Evolutionary conservation across 2,888 invertebrate species (phyloP), one percentile per base, ranked within the genome.

Genomic region (Drosophila atripex): DNA sequence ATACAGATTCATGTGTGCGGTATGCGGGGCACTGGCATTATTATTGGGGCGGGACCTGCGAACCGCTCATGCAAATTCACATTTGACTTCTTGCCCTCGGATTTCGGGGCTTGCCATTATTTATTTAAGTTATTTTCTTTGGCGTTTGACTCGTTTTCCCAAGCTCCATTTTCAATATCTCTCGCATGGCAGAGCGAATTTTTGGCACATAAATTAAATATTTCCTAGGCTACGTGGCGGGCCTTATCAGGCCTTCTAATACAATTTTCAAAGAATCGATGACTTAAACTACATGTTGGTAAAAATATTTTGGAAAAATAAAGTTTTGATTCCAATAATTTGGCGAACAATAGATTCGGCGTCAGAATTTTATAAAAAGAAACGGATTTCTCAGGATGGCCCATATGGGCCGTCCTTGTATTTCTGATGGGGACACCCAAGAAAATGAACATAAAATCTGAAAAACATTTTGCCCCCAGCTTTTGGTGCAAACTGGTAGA

Each of bases 191-290:
- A 73, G 59, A 80, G 64, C 77, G 83, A 78, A 80, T 83, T 78
- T 84, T 82, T 75, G 54, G 71, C 65, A 75, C 71, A 82, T 85
- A 74, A 85, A 85, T 82, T 79, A 68, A 76, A 76, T 82, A 79
- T 76, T 71, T 73, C 72, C 65, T 61, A 52, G 28, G 65, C 64
- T 53, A 47, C 68, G 50, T 57, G 64, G 39, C 52, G 45, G 35
- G 41, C 53, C 23, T 63, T 64, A 64, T 63, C 64, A 16, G 9
- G 30, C 9, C 12, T 46, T 53, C 53, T 61, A 63, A 53, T 30
- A 63, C 35, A 30, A 16, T 64, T 30, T 53, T 23, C 46, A 18
- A 52, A 23, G 52, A 16, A 14, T 38, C 28, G 52, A 53, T 30
- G 46, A 52, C 63, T 64, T 63, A 57, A 63, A 63, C 38, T 53